A percentile compares a stretch with the other conserved stretches of the same genome.
Conservation (phyloP, 2,113 vertebrate genomes). For the Oryzias javanicus region DNA sequence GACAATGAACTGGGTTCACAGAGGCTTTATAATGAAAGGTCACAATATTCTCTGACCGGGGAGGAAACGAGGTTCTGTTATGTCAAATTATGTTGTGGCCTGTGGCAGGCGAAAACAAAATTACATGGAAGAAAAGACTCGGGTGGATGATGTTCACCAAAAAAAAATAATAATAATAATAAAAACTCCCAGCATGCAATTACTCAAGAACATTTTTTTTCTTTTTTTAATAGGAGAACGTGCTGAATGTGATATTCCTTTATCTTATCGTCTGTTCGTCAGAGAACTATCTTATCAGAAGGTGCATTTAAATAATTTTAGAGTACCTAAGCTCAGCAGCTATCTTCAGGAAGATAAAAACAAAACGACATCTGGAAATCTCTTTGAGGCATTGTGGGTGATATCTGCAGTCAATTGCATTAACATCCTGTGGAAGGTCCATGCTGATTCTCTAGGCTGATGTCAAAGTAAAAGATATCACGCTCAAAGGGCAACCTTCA, state of each 20-base stretch:
- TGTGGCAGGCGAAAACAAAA: slow-evolving; percentile 53
- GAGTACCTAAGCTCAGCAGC: slow-evolving; percentile 31
- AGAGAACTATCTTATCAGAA: slow-evolving; percentile 4
- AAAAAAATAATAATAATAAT: background rate
- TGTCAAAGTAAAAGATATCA: slow-evolving; percentile 51
- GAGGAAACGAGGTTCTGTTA: slow-evolving; percentile 41
- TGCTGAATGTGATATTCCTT: slow-evolving; percentile 10
- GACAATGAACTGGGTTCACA: slow-evolving; percentile 58
- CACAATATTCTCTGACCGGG: slow-evolving; percentile 52
- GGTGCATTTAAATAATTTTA: slow-evolving; percentile 29
- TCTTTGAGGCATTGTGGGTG: slow-evolving; percentile 42
- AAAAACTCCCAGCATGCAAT: background rate
- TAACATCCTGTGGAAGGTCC: slow-evolving; percentile 48
- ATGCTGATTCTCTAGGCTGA: slow-evolving; percentile 46
- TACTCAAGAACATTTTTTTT: slow-evolving; percentile 1
- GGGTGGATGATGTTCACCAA: background rate
- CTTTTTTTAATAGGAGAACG: slow-evolving; percentile 9
- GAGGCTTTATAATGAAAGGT: slow-evolving; percentile 65
- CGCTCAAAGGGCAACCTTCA: slow-evolving; percentile 60
- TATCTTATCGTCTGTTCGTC: slow-evolving; percentile 30
- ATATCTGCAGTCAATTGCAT: slow-evolving; percentile 40
- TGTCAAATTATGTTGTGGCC: slow-evolving; percentile 65
- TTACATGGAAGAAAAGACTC: slow-evolving; percentile 28
- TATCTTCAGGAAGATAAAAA: slow-evolving; percentile 21
- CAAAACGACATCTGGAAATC: slow-evolving; percentile 34